Evolutionary conservation across 2,113 vertebrate genomes (phyloP).

Genomic region (Saccopteryx bilineata): DNA sequence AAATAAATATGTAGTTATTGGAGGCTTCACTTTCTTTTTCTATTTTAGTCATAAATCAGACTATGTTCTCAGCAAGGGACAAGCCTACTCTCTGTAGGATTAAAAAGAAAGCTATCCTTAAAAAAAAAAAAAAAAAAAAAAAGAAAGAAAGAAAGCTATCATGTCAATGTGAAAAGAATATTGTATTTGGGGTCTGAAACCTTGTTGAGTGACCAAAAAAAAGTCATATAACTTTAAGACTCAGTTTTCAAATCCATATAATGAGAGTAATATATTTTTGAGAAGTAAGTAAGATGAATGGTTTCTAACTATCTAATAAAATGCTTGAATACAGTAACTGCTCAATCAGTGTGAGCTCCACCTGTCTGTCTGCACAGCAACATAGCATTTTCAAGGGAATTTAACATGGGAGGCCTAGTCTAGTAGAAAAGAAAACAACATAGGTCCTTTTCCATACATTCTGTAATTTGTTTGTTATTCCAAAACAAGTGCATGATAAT

Average conservation of each 20-base stretch:
- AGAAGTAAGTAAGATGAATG: constrained; percentile 6
- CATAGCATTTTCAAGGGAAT: not conserved
- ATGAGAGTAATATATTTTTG: not conserved
- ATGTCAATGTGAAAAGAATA: not conserved
- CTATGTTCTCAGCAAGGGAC: not conserved
- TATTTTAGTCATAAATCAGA: constrained; percentile 14
- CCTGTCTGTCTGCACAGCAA: not conserved
- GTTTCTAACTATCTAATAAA: constrained; percentile 32
- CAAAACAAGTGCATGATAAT: not conserved
- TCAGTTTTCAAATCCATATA: constrained; percentile 29
- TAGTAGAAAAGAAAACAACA: not conserved
- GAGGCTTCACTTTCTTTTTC: not conserved
- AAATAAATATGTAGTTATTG: not conserved
- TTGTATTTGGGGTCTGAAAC: not conserved
- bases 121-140: too few relatives aligned
- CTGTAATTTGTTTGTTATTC: constrained; percentile 16
- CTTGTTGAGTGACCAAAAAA: not conserved
- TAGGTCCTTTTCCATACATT: not conserved
- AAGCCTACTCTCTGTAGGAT: not conserved
- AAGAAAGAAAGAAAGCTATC: not conserved
- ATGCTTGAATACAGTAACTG: not conserved
- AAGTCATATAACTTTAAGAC: not conserved
- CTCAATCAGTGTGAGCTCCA: not conserved
- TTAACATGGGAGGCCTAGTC: not conserved
- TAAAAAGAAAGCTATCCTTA: not conserved